phyloP scores from a whole-genome alignment of 2,888 invertebrate genomes.

The Cantharis rustica region DNA sequence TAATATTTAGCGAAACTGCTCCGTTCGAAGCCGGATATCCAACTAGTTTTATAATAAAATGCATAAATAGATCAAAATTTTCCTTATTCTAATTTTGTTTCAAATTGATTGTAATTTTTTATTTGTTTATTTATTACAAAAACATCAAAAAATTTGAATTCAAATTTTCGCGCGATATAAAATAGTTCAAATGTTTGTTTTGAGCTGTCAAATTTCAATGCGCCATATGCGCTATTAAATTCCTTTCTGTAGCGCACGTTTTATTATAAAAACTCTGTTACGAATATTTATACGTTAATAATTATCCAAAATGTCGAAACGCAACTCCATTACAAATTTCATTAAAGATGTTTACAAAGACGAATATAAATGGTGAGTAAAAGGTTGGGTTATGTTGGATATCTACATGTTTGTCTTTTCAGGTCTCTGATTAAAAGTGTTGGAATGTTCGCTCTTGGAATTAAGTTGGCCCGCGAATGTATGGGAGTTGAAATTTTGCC shows the following conservation, averaged over 20 bases:
- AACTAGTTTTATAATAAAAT: too few relatives aligned
- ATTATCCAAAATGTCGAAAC: slow-evolving; percentile 62
- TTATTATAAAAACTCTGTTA: not conserved
- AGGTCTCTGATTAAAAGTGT: slow-evolving; percentile 84
- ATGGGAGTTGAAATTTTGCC: slow-evolving; percentile 68
- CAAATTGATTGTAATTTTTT: too few relatives aligned
- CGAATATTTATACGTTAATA: not conserved
- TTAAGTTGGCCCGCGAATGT: slow-evolving; percentile 79
- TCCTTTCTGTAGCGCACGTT: not conserved
- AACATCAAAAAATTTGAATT: too few relatives aligned
- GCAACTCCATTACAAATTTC: slow-evolving; percentile 60
- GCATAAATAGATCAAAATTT: too few relatives aligned
- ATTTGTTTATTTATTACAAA: too few relatives aligned
- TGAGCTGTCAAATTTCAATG: not conserved
- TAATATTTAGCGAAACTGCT: too few relatives aligned
- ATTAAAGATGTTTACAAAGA: slow-evolving; percentile 72
- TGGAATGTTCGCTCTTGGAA: slow-evolving; percentile 76
- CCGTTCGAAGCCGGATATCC: too few relatives aligned
- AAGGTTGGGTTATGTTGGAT: slow-evolving; percentile 20
- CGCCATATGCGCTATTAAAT: not conserved
- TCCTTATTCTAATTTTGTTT: too few relatives aligned
- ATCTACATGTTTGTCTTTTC: slow-evolving; percentile 42
- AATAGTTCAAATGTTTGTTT: not conserved
- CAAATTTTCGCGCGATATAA: not conserved
- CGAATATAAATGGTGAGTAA: slow-evolving; percentile 76